These are phyloP conservation scores for Garrulus glandarius DNA, from an alignment of 2,797 vertebrate genomes.

Conservation along the genomic window DNA sequence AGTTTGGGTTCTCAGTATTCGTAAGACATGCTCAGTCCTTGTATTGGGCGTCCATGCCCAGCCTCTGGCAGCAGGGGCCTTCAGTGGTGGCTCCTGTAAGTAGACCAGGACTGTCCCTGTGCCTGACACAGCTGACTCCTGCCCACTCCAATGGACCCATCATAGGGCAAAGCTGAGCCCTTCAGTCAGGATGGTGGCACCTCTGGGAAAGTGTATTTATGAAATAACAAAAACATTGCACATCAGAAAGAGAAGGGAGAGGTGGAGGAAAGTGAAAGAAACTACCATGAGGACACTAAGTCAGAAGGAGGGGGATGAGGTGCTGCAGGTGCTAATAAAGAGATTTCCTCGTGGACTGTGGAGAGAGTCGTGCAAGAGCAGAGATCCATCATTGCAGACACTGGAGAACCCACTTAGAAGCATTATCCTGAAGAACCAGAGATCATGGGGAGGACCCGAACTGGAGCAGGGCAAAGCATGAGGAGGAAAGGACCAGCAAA, in stretches of 20 bases:
- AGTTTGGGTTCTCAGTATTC: not conserved
- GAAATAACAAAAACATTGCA: not conserved
- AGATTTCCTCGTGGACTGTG: not conserved
- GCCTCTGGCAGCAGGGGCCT: not conserved
- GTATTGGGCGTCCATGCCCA: rapidly evolving
- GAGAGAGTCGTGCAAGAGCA: not conserved
- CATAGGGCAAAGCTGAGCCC: not conserved
- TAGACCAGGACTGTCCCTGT: rapidly evolving
- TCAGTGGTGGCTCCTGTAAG: not conserved
- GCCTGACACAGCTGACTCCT: rapidly evolving
- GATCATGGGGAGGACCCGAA: not conserved
- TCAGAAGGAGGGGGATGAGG: not conserved
- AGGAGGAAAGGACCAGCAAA: not conserved
- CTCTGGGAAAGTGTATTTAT: not conserved
- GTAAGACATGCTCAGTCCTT: not conserved
- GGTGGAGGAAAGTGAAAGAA: not conserved
- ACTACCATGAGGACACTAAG: not conserved
- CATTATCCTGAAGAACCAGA: not conserved
- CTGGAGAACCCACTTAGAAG: not conserved
- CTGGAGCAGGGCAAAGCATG: not conserved
- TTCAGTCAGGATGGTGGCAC: not conserved
- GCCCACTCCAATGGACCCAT: rapidly evolving
- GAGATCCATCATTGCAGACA: not conserved
- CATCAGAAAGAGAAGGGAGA: not conserved
- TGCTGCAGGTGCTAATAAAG: not conserved